Evolutionary conservation across 2,113 vertebrate genomes (phyloP).

Genomic region (Callaeas wilsoni): DNA sequence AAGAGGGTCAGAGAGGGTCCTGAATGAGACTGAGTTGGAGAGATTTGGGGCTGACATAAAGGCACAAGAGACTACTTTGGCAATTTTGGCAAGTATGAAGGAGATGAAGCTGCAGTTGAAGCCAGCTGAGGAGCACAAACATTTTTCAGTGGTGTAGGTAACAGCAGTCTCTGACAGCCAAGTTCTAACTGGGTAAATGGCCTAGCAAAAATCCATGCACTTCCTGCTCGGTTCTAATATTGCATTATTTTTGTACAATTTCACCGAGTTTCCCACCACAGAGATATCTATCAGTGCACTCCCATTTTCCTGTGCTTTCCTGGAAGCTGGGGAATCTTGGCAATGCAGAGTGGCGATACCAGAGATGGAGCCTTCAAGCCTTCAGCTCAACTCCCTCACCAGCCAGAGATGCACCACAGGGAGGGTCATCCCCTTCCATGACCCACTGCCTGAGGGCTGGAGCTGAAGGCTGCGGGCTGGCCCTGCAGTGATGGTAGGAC

Average conservation of each 20-base stretch:
- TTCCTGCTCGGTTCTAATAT: neutral
- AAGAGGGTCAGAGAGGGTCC: neutral
- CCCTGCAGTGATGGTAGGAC: rapidly evolving
- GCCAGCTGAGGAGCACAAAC: neutral
- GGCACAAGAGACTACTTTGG: neutral
- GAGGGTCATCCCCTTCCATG: neutral
- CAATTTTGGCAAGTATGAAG: neutral
- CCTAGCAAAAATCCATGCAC: neutral
- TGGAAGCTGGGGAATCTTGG: neutral
- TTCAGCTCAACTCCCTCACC: neutral
- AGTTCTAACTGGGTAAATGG: neutral
- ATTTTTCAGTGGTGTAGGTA: neutral
- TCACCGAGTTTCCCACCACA: neutral
- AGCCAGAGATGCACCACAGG: rapidly evolving
- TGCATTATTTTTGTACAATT: neutral
- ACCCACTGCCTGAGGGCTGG: neutral
- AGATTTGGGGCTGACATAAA: neutral
- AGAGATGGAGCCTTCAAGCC: neutral
- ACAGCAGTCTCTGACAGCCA: neutral
- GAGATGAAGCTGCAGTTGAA: neutral
- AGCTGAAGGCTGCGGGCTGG: neutral
- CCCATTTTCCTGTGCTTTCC: neutral
- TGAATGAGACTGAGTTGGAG: neutral
- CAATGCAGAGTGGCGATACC: rapidly evolving
- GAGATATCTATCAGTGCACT: neutral